phyloP scores from a whole-genome alignment of 2,113 vertebrate genomes.

The Talpa occidentalis region DNA sequence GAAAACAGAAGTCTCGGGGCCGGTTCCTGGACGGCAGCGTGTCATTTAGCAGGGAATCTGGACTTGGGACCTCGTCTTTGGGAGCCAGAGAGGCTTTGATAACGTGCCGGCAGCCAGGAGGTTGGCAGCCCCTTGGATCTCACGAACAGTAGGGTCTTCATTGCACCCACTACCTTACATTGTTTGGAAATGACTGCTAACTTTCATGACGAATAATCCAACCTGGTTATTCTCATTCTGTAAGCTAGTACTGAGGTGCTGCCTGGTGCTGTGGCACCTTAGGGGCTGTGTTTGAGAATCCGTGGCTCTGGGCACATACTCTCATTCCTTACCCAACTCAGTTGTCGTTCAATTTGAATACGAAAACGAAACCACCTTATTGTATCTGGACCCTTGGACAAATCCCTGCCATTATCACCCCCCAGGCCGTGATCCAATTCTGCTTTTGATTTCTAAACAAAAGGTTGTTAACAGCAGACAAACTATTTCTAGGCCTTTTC shows the following conservation, averaged over 20 bases:
- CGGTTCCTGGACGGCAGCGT: background rate
- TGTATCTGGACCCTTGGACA: background rate
- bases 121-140: background rate
- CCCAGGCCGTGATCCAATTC: background rate
- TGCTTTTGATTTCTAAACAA: background rate
- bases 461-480: background rate
- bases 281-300: background rate
- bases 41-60: background rate
- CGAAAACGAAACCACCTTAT: background rate
- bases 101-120: background rate
- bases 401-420: background rate
- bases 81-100: background rate
- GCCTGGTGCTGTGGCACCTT: background rate
- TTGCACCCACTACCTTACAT: background rate
- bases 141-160: background rate
- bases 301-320: background rate
- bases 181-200: background rate
- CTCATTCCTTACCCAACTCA: conserved; percentile 9
- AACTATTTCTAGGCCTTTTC: background rate
- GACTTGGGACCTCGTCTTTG: background rate
- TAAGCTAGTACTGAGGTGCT: background rate
- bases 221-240: background rate
- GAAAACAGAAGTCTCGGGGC: background rate
- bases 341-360: background rate
- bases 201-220: background rate